These are phyloP conservation scores for Apteryx owenii DNA, from an alignment of 2,113 vertebrate species.

Conservation along the genomic window DNA sequence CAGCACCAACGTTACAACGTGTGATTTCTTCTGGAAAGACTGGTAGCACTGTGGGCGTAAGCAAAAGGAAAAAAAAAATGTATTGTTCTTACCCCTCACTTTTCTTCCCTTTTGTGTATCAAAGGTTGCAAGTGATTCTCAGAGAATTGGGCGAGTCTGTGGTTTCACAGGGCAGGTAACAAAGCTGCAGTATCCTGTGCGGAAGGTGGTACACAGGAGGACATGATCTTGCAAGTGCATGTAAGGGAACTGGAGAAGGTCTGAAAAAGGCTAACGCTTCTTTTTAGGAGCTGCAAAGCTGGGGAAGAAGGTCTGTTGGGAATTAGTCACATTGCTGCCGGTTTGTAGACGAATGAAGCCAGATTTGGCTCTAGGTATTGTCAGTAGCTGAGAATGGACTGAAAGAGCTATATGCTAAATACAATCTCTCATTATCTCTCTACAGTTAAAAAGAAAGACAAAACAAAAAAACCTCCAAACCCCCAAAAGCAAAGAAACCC, in stretches of 20 bases:
- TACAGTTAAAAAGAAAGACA: not conserved
- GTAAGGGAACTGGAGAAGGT: not conserved
- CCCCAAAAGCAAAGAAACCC: not conserved
- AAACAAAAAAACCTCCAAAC: not conserved
- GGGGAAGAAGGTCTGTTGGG: not conserved
- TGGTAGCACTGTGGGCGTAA: not conserved
- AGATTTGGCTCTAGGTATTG: not conserved
- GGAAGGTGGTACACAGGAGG: not conserved
- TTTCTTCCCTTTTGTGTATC: not conserved
- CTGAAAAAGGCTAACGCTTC: not conserved
- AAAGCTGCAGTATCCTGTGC: not conserved
- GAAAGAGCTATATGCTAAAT: not conserved
- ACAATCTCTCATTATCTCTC: not conserved
- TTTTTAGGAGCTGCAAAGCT: not conserved
- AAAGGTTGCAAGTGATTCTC: not conserved
- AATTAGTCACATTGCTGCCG: not conserved
- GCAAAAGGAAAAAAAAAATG: not conserved
- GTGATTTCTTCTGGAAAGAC: not conserved
- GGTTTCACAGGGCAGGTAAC: not conserved
- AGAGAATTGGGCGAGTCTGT: not conserved
- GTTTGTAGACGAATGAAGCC: not conserved
- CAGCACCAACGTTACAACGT: not conserved
- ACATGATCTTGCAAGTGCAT: accelerated
- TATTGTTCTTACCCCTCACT: not conserved
- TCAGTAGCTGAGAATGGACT: not conserved